Conservation (phyloP, 2,888 invertebrate species). For the Drosophila lacicola region DNA sequence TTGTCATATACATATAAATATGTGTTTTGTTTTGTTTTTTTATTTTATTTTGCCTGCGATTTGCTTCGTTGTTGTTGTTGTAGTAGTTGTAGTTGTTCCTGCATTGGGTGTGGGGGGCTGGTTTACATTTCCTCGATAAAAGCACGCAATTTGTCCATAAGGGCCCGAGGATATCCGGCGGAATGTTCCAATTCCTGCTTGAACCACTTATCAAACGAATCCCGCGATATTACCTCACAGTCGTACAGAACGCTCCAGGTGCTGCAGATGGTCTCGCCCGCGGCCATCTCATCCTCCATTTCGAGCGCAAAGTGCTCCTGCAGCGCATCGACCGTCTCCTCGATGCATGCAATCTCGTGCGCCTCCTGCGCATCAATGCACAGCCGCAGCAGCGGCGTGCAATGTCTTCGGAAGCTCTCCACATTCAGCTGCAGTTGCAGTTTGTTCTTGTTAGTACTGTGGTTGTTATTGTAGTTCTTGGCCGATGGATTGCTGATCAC, state of each 20-base stretch:
- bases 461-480: conserved; percentile 28
- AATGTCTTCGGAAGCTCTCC: conserved; percentile 73
- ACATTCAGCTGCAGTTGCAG: conserved; percentile 56
- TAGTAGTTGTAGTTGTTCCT: conserved; percentile 9
- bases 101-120: conserved; percentile 8
- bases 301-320: conserved; percentile 65
- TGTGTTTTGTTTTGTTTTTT: conserved; percentile 8
- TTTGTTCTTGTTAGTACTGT: conserved; percentile 22
- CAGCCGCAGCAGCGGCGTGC: conserved; percentile 77
- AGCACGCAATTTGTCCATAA: conserved; percentile 48
- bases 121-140: conserved; percentile 60
- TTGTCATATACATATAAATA: conserved; percentile 36
- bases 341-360: conserved; percentile 79
- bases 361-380: conserved; percentile 81
- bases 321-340: conserved; percentile 75
- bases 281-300: conserved; percentile 63
- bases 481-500: conserved; percentile 55
- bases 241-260: conserved; percentile 79
- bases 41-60: conserved; percentile 23
- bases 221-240: conserved; percentile 81
- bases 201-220: conserved; percentile 83
- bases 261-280: conserved; percentile 74
- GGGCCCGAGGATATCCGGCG: conserved; percentile 39
- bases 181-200: conserved; percentile 54
- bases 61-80: conserved; percentile 43